Evolutionary conservation across 2,888 invertebrate genomes (phyloP), one percentile per base, ranked within the genome.

Genomic region (Machimus rusticus): DNA sequence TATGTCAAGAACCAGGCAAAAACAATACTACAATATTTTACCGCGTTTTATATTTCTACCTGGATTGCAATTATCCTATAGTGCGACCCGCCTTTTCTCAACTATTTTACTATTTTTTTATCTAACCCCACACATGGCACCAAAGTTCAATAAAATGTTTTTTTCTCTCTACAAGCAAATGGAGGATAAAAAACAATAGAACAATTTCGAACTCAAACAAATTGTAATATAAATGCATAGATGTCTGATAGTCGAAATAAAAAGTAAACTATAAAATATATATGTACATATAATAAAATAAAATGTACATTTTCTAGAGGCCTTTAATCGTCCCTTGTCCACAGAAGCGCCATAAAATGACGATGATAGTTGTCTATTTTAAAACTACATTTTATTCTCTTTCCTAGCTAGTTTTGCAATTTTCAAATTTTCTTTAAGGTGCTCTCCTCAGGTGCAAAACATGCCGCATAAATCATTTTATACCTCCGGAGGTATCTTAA

Each of bases 211-310:
- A 43, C n/a, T 79, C 2, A 37, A 79, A 43, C 79, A 79, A 79
- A 79, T 79, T 79, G 79, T 79, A 51, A 16, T 51, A 79, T 79
- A 79, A 79, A 79, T 79, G 28, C 46, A 46, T 12, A 79, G 28
- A 79, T 79, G 39, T 79, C 9, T 46, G 51, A 79, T 46, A 46
- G 43, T 46, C 1, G 4, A 8, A 66, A 66, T 28, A 66, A 66
- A 66, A 66, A 1, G 12, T 23, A 4, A 66, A 66, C 66, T 5
- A 28, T 66, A 12, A 8, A 55, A 19, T 6, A n/a, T 55, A 55
- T 19, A n/a, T 9, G 19, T 0, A 19, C 5, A 4, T 39, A 43
- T 3, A 43, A 34, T 34, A 43, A 43, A 43, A 43, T 2, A 12
- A 12, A 12, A 43, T 12, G 12, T 46, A 46, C 14, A 46, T 14